Base-by-base conservation (phyloP, 2,113 vertebrate genomes). In the Empidonax alnorum region DNA sequence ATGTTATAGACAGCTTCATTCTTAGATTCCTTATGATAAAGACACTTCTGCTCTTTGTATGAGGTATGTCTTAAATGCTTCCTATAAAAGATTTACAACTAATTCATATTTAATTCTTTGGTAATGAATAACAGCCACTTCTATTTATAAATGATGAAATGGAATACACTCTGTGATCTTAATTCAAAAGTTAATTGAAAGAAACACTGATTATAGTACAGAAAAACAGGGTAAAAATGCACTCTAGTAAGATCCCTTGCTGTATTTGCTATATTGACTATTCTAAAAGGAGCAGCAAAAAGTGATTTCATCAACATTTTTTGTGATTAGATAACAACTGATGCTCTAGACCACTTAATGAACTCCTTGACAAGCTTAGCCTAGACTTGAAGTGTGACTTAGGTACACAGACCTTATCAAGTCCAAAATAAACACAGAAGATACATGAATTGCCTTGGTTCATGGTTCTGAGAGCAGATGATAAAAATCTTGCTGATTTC, bases 61-160 rank as follows among this genome's bases (percentile, higher is more conserved):
- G 52, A 91, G 44, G 53, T 46, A 67, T 35, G 49, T 87, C 55
- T 87, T 92, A 91, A 76, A 47, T 55, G 9, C 1, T 61, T 84
- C 52, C 76, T 49, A 58, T 83, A 72, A 91, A 89, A 89, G 75
- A 90, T 87, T 88, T 97, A 47, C 16, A 73, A 44, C 20, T 90
- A 62, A 75, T 94, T 89, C 47, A 82, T 77, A 65, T 92, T 65
- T 91, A 63, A 89, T 72, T 80, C 52, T 77, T 83, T 73, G 73
- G 55, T 67, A 81, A 75, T 71, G 31, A 96, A 87, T 61, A 79
- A 30, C 39, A 95, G 33, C 8, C 22, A 49, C 11, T 94, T 84
- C 25, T 93, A 22, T 74, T 91, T 94, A 84, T 71, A 84, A 91
- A 52, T 58, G 7, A 75, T 16, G 62, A 88, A 89, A 89, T 81